Base-by-base conservation (phyloP, 2,888 invertebrate genomes). In the Spatulosminthurus flaviceps region DNA sequence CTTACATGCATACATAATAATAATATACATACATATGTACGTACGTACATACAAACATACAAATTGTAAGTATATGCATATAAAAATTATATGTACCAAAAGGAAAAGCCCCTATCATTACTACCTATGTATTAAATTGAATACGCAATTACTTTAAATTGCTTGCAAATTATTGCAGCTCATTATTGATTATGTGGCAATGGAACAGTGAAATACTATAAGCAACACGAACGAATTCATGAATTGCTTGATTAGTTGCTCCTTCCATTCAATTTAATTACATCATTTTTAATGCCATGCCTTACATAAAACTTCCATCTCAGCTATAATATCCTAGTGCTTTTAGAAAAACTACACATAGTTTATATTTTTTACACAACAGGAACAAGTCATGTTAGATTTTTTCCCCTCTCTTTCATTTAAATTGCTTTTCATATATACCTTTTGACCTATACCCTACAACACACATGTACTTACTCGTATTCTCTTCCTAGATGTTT, bases 111-210 rank as follows among this genome's bases (percentile, higher is more conserved):
- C 16, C n/a, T n/a, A 13, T 51, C 16, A n/a, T 19, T 51, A 51
- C 51, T 51, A 51, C 16, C 7, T 51, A 13, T 51, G 51, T 51
- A 43, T 9, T 72, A 22, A 72, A 72, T 72, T 72, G 72, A 72
- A 72, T 72, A 43, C 24, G 24, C 42, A 72, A 72, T 72, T 72
- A 72, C 51, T 72, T 72, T 43, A 72, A 43, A 72, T 72, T 72
- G 43, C 72, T 42, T 22, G 43, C 72, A 51, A 72, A n/a, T 29
- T 24, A 61, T 61, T 29, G 29, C 26, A 74, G 61, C 34, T 74
- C 73, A 74, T 74, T 74, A 74, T 60, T 72, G 72, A 72, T 72
- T 72, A 72, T 74, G 26, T 64, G 42, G 21, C 72, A 74, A 61
- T 21, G 28, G 61, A 34, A 22, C 34, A 29, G 13, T 60, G 21